Base-by-base conservation (phyloP, 2,888 invertebrate species). In the Stictocephala bisonia region DNA sequence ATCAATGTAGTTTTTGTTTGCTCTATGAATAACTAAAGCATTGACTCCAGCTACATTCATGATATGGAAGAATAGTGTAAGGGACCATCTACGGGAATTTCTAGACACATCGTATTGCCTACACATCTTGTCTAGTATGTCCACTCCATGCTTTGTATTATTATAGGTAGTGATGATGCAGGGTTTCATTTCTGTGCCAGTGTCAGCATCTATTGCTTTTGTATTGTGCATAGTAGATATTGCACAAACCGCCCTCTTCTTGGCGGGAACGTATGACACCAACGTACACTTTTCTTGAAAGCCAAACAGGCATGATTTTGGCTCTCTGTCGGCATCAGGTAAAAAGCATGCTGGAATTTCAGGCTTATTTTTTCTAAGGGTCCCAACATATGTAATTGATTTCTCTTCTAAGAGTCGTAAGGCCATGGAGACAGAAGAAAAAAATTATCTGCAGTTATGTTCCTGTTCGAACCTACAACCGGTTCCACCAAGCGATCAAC, bases 51-150 rank as follows among this genome's bases (percentile, higher is more conserved):
- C 67, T 6, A 58, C 58, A 58, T 29, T 58, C n/a, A n/a, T n/a
- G n/a, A n/a, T n/a, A n/a, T n/a, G n/a, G n/a, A 40, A 71, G 26
- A 71, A 71, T 0, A 56, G 11, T 4, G 71, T 58, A 7, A 71
- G 0, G 13, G 71, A 41, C 71, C 71, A 58, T 24, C 58, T 3
- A n/a, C 20, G 11, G 15, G 44, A 41, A 7, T 71, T 58, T 71
- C 56, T 40, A 2, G 26, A 3, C 2, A 56, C 71, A 40, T 58
- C 71, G 50, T 60, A 64, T 9, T 71, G 48, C 0, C 48, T 0
- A 48, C 29, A 71, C 71, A 64, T 71, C 22, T 44, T 48, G 31
- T 71, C 50, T 18, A 71, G n/a, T 20, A 71, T 64, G 26, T 71
- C 71, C 1, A 71, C 71, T 11, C 60, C 60, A 56, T 40, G 9